Percentiles rank a stretch among this genome's conserved stretches.
These are phyloP conservation scores for Athripsodes cinereus DNA, from an alignment of 2,888 invertebrate species.

Conservation along the genomic window DNA sequence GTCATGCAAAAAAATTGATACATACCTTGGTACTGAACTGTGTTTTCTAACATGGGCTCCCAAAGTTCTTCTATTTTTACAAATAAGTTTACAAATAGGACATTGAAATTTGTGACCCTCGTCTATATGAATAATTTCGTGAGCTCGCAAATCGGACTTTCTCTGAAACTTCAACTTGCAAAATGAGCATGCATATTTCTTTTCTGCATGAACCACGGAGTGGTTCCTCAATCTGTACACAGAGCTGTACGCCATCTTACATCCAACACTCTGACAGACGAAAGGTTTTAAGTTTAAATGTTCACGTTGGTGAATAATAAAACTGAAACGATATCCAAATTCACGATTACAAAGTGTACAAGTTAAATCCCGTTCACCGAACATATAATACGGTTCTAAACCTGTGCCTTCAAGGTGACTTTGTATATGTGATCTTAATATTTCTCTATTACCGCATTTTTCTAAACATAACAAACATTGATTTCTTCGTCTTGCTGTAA, in stretches of 20 bases:
- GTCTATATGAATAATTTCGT: slow-evolving; percentile 27
- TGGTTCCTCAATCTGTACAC: slow-evolving; percentile 22
- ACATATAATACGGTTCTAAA: slow-evolving; percentile 25
- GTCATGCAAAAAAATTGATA: too few relatives aligned
- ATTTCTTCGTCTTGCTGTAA: slow-evolving; percentile 17
- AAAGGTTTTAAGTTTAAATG: slow-evolving; percentile 26
- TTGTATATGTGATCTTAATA: slow-evolving; percentile 20
- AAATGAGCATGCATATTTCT: slow-evolving; percentile 22
- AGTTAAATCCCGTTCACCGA: slow-evolving; percentile 20
- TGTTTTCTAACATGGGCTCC: slow-evolving; percentile 24
- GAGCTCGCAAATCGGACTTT: slow-evolving; percentile 23
- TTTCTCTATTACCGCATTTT: slow-evolving; percentile 14
- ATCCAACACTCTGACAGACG: slow-evolving; percentile 19
- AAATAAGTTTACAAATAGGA: slow-evolving; percentile 19
- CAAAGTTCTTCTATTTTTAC: slow-evolving; percentile 25
- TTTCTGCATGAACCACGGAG: slow-evolving; percentile 19
- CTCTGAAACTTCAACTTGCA: slow-evolving; percentile 24
- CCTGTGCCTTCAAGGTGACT: slow-evolving; percentile 20
- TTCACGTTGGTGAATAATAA: slow-evolving; percentile 24
- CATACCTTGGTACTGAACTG: slow-evolving; percentile 5
- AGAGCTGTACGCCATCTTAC: slow-evolving; percentile 19
- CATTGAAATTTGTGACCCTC: slow-evolving; percentile 20
- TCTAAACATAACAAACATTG: slow-evolving; percentile 26
- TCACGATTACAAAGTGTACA: slow-evolving; percentile 19
- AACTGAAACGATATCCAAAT: slow-evolving; percentile 23